Evolutionary conservation across 2,888 invertebrate genomes (phyloP).

Genomic region (Chaetogeoica ovagalla): DNA sequence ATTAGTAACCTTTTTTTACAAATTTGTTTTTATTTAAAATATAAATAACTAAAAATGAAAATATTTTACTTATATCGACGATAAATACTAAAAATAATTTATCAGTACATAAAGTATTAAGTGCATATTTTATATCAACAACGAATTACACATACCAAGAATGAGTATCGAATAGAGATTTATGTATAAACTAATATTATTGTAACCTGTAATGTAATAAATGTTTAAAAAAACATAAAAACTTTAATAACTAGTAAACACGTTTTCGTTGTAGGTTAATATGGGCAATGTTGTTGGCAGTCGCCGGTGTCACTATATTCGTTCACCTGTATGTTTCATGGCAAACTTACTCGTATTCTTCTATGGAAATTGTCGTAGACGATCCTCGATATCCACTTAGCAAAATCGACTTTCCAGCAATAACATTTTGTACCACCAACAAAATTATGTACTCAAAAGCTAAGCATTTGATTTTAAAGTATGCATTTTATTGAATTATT

Average conservation of each 20-base stretch:
- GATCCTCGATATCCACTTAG: slow-evolving; percentile 54
- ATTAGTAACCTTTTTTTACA: too few relatives aligned
- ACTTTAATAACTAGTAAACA: not conserved
- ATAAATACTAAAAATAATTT: too few relatives aligned
- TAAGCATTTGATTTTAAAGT: slow-evolving; percentile 6
- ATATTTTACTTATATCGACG: too few relatives aligned
- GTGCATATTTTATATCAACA: too few relatives aligned
- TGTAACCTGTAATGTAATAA: not conserved
- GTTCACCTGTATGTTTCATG: slow-evolving; percentile 33
- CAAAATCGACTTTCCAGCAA: slow-evolving; percentile 54
- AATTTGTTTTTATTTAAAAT: too few relatives aligned
- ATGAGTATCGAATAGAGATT: too few relatives aligned
- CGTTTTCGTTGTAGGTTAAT: not conserved
- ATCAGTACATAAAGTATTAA: too few relatives aligned
- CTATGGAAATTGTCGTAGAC: slow-evolving; percentile 54
- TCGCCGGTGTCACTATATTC: slow-evolving; percentile 25
- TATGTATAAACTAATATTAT: too few relatives aligned
- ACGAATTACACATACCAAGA: too few relatives aligned
- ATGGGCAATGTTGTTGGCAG: slow-evolving; percentile 21
- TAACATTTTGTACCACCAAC: slow-evolving; percentile 54
- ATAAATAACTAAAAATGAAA: too few relatives aligned
- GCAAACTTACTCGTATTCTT: slow-evolving; percentile 27
- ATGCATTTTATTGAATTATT: not conserved
- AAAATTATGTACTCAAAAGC: slow-evolving; percentile 54
- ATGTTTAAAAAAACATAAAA: too few relatives aligned